Percentiles rank a stretch among this genome's conserved stretches.
These are phyloP conservation scores for Cerastis rubricosa DNA, from an alignment of 2,888 invertebrate species.

Conservation along the genomic window DNA sequence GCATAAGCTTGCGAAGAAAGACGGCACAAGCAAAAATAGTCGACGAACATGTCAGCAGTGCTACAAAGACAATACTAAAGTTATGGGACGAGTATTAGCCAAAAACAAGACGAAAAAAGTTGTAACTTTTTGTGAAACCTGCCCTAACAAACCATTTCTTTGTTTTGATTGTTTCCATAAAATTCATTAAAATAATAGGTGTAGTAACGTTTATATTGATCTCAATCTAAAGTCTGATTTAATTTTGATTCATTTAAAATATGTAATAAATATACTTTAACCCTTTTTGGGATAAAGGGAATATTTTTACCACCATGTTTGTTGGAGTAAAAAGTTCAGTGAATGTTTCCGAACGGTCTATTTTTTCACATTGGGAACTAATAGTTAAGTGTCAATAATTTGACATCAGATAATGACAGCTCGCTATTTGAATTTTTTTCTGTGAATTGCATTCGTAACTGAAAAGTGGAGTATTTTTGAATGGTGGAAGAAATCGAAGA, in stretches of 20 bases:
- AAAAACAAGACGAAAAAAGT: constrained; percentile 6
- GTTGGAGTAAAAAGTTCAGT: constrained; percentile 33
- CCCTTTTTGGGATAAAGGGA: constrained; percentile 28
- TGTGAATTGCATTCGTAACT: constrained; percentile 30
- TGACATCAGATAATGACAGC: constrained; percentile 31
- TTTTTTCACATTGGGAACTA: constrained; percentile 35
- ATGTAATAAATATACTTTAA: no score
- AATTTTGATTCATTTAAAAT: no score
- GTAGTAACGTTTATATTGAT: no score
- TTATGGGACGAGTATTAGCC: constrained; percentile 25
- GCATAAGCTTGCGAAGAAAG: no score
- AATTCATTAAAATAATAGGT: neutral
- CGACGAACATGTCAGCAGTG: no score
- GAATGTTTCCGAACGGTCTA: constrained; percentile 28
- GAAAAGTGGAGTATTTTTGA: constrained; percentile 38
- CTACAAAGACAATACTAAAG: neutral
- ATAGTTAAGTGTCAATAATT: constrained; percentile 35
- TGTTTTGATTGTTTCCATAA: constrained; percentile 9
- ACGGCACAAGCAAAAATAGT: no score
- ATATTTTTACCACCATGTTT: constrained; percentile 40
- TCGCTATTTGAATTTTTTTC: constrained; percentile 28
- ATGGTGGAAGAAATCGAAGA: constrained; percentile 35
- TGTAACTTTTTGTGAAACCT: constrained; percentile 10
- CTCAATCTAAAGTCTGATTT: no score
- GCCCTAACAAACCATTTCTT: constrained; percentile 9